phyloP scores from a whole-genome alignment of 1,140 invertebrate species.

The Hypothenemus hampei region DNA sequence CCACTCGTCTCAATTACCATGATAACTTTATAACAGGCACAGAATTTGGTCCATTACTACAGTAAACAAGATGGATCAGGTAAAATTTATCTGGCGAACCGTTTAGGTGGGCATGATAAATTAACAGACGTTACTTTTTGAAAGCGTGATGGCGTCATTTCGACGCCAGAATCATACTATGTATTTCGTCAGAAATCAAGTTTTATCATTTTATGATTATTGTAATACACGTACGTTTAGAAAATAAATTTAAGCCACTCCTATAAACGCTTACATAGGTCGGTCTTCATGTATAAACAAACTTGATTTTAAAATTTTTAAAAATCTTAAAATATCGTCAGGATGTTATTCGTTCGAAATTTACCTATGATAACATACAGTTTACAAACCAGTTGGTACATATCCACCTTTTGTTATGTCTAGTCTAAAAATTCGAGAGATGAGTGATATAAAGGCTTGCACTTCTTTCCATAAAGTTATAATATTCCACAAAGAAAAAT shows the following conservation, averaged over 20 bases:
- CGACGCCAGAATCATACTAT: neutral
- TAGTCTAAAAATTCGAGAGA: neutral
- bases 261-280: neutral
- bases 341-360: conserved; percentile 3
- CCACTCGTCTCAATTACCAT: conserved; percentile 22
- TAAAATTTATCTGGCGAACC: conserved; percentile 18
- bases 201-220: neutral
- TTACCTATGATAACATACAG: conserved; percentile 5
- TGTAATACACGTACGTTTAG: neutral
- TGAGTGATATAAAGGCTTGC: neutral
- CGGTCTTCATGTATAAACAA: neutral
- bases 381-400: conserved; percentile 2
- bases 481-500: too few species aligned
- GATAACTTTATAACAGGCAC: conserved; percentile 25
- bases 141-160: conserved; percentile 3
- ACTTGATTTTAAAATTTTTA: neutral
- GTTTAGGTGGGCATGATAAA: conserved; percentile 25
- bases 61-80: conserved; percentile 27
- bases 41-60: conserved; percentile 24
- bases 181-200: neutral
- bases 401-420: conserved; percentile 10
- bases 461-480: too few species aligned
- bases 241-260: neutral
- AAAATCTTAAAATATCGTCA: neutral
- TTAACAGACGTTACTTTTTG: conserved; percentile 17